A percentile compares a stretch with the other conserved stretches of the same genome.
These are phyloP conservation scores for Cavia aperea DNA, from an alignment of 2,113 vertebrate species.

Conservation along the genomic window DNA sequence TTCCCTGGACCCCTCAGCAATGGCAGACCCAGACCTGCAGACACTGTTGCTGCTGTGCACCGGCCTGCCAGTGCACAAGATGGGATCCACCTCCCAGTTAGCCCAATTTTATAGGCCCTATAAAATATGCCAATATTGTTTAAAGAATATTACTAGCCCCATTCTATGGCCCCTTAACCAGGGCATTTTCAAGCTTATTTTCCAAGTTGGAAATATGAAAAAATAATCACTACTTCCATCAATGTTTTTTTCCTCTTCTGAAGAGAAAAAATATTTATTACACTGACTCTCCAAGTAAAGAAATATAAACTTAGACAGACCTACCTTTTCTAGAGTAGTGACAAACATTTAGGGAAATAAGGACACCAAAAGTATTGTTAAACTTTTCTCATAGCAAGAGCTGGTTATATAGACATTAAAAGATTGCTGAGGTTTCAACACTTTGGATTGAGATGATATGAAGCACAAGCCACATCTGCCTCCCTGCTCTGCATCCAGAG, in stretches of 20 bases:
- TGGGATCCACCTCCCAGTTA: slow-evolving; percentile 38
- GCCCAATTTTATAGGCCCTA: background rate
- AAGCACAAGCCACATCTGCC: background rate
- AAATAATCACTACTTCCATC: accelerated
- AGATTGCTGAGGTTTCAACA: background rate
- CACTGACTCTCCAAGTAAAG: background rate
- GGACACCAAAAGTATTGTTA: background rate
- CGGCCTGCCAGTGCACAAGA: slow-evolving; percentile 28
- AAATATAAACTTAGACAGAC: background rate
- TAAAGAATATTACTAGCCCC: background rate
- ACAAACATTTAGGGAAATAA: background rate
- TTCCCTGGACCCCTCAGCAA: background rate
- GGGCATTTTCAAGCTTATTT: slow-evolving; percentile 13
- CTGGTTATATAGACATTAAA: background rate
- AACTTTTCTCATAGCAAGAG: background rate
- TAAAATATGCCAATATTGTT: background rate
- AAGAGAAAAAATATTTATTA: background rate
- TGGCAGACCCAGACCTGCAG: background rate
- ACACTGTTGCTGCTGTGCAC: background rate
- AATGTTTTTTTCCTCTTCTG: background rate
- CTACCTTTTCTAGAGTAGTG: background rate
- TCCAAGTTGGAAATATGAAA: background rate
- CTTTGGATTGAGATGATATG: background rate
- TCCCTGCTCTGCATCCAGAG: background rate
- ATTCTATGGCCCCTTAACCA: background rate